Evolutionary conservation across 2,888 invertebrate species (phyloP).

Genomic region (Trachelus iudaicus): DNA sequence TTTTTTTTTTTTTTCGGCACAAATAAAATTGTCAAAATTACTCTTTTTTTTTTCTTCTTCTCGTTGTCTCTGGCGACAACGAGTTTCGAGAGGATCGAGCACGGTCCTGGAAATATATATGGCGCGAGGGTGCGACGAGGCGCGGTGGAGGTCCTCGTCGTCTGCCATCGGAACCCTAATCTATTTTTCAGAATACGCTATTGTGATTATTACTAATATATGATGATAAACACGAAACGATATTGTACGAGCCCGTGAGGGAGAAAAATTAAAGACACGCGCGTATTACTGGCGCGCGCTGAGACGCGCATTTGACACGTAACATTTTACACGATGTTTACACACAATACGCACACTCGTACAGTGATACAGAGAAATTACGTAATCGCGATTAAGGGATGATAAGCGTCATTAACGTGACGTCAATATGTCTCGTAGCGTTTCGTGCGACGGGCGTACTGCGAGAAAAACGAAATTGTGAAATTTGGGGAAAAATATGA

Average conservation of each 20-base stretch:
- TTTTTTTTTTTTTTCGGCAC: neutral
- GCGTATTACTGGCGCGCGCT: neutral
- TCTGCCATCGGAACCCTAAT: slow-evolving; percentile 62
- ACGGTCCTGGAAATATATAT: neutral
- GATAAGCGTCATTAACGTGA: neutral
- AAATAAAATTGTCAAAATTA: neutral
- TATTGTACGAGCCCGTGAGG: neutral
- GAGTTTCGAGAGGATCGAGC: neutral
- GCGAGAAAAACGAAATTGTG: slow-evolving; percentile 42
- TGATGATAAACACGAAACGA: slow-evolving; percentile 42
- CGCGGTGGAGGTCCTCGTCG: slow-evolving; percentile 43
- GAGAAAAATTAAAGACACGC: neutral
- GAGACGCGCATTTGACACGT: neutral
- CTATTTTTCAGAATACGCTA: slow-evolving; percentile 66
- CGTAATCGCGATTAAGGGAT: neutral
- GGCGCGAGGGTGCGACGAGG: neutral
- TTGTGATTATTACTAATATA: slow-evolving; percentile 64
- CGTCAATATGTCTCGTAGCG: neutral
- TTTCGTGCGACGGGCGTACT: slow-evolving; percentile 9
- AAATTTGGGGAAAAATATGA: slow-evolving; percentile 20
- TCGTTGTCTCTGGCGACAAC: no score
- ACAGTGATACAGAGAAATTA: neutral
- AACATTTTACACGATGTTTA: neutral
- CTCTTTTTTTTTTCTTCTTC: no score
- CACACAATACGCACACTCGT: neutral